Conservation (phyloP, 2,888 invertebrate genomes). For the Chironomus riparius region DNA sequence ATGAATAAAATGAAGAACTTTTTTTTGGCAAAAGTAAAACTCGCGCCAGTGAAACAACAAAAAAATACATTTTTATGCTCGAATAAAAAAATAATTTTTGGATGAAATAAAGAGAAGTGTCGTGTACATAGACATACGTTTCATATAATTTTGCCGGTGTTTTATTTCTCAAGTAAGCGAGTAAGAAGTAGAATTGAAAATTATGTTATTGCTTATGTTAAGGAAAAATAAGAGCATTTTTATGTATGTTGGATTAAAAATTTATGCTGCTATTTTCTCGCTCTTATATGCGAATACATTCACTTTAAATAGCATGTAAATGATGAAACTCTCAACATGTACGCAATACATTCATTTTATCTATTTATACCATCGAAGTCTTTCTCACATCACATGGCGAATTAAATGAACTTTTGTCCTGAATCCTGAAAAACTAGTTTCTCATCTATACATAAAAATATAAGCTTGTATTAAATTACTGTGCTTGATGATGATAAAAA, state of each 20-base stretch:
- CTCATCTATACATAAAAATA: neutral
- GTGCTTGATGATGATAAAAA: conserved; percentile 3
- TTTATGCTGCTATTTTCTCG: neutral
- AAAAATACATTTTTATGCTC: neutral
- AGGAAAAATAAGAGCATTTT: neutral
- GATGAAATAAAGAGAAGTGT: neutral
- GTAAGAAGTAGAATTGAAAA: too few relatives aligned
- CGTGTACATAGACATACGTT: neutral
- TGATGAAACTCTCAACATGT: too few relatives aligned
- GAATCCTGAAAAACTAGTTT: conserved; percentile 1
- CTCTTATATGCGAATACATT: neutral
- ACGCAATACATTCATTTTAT: too few relatives aligned
- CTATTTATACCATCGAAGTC: neutral
- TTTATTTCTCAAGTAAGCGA: neutral
- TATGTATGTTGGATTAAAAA: neutral
- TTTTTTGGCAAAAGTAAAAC: neutral
- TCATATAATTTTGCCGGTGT: neutral
- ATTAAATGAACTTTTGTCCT: neutral
- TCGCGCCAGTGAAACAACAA: neutral
- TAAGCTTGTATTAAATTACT: neutral
- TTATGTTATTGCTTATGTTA: too few relatives aligned
- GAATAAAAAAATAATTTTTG: neutral
- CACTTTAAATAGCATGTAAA: too few relatives aligned
- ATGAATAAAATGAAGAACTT: neutral
- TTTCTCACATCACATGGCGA: conserved; percentile 1